phyloP scores from a whole-genome alignment of 1,140 invertebrate species.

The Aphelinus certus region DNA sequence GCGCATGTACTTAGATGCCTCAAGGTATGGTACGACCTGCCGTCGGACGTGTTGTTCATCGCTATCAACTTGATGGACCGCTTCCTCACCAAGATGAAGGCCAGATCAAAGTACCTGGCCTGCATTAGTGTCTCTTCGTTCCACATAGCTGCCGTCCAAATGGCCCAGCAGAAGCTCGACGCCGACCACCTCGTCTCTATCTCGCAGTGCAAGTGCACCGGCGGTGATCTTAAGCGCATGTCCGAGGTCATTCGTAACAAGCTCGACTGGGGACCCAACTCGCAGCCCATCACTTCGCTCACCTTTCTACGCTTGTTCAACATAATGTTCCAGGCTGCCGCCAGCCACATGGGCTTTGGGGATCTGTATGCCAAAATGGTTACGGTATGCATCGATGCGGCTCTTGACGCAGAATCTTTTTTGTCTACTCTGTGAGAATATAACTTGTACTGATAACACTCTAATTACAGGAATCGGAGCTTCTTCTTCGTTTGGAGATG shows the following conservation, averaged over 20 bases:
- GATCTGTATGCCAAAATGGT: conserved; percentile 62
- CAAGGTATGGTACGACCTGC: conserved; percentile 84
- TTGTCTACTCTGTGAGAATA: background rate
- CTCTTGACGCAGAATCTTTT: too few relatives aligned
- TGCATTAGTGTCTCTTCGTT: conserved; percentile 78
- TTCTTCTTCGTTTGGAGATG: conserved; percentile 76
- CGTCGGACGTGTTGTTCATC: conserved; percentile 79
- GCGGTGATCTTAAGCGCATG: conserved; percentile 79
- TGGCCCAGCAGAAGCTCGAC: conserved; percentile 57
- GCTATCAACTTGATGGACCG: conserved; percentile 82
- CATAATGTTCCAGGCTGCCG: conserved; percentile 68
- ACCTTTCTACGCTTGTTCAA: conserved; percentile 75
- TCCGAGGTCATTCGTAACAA: conserved; percentile 76
- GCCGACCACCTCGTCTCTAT: conserved; percentile 68
- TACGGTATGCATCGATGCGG: conserved; percentile 44
- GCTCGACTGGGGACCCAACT: conserved; percentile 70
- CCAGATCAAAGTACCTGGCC: conserved; percentile 75
- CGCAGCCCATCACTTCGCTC: conserved; percentile 70
- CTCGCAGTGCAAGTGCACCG: conserved; percentile 78
- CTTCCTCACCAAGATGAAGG: conserved; percentile 78
- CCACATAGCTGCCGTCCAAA: conserved; percentile 70
- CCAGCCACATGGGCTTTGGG: conserved; percentile 63
- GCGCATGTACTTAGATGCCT: conserved; percentile 82
- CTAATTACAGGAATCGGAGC: conserved; percentile 66
- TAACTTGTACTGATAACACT: conserved; percentile 19